phyloP scores from a whole-genome alignment of 1,140 invertebrate species.

The Rhopalosiphum maidis region DNA sequence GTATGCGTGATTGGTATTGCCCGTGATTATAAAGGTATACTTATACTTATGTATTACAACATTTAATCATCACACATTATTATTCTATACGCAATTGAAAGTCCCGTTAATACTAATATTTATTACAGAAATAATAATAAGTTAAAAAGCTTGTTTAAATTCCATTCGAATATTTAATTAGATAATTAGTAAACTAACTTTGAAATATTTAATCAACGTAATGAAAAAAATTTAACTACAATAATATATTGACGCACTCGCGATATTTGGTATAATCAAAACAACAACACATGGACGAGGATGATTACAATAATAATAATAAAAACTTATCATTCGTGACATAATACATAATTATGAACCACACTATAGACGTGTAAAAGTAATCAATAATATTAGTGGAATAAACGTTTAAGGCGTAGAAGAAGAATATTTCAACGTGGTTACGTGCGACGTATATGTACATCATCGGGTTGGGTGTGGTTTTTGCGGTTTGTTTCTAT shows the following conservation, averaged over 20 bases:
- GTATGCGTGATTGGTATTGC: neutral
- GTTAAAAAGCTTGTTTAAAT: neutral
- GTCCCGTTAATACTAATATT: neutral
- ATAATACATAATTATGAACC: neutral
- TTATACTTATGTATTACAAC: neutral
- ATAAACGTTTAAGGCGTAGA: neutral
- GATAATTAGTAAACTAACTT: neutral
- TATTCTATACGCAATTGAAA: neutral
- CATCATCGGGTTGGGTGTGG: neutral
- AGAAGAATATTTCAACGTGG: neutral
- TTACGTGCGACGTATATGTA: neutral
- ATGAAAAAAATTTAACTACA: neutral
- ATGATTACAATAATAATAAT: neutral
- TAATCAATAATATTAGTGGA: slow-evolving; percentile 10
- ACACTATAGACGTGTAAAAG: neutral
- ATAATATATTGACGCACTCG: neutral
- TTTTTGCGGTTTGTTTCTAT: slow-evolving; percentile 45
- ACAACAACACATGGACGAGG: neutral
- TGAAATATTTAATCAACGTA: neutral
- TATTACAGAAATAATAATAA: neutral
- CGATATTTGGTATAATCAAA: neutral
- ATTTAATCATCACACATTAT: neutral
- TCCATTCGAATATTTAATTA: neutral
- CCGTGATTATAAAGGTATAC: neutral
- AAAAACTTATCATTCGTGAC: neutral